Evolutionary conservation across 2,888 invertebrate genomes (phyloP).

Genomic region (Epicampocera succincta): DNA sequence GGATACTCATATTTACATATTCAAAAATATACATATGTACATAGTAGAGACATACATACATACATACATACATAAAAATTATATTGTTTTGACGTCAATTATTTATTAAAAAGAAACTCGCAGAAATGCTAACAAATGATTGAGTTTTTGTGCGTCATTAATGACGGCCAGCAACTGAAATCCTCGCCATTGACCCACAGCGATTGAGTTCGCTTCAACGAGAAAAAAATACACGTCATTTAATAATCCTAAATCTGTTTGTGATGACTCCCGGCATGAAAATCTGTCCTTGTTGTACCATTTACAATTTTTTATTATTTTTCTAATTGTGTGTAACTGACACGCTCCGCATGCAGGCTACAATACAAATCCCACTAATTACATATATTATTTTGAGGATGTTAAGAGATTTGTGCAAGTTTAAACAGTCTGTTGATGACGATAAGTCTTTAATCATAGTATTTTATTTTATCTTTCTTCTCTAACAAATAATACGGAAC

Average conservation of each 20-base stretch:
- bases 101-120: neutral
- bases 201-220: neutral
- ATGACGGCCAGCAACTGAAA: conserved; percentile 26
- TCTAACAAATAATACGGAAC: neutral
- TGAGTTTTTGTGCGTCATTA: conserved; percentile 61
- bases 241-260: conserved; percentile 53
- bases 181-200: conserved; percentile 11
- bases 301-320: conserved; percentile 23
- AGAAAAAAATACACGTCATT: conserved; percentile 41
- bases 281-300: conserved; percentile 16
- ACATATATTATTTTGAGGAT: neutral
- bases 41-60: too few relatives aligned
- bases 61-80: too few relatives aligned
- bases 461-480: neutral
- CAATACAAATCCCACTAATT: neutral
- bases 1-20: too few relatives aligned
- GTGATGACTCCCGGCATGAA: conserved; percentile 56
- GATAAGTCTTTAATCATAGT: neutral
- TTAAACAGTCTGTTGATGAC: neutral
- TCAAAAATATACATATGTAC: too few relatives aligned
- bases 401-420: neutral
- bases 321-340: conserved; percentile 34
- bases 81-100: conserved; percentile 32
- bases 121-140: conserved; percentile 30
- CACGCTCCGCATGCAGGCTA: conserved; percentile 4